Evolutionary conservation across 2,888 invertebrate species (phyloP).

Genomic region (Drosophila leonis): DNA sequence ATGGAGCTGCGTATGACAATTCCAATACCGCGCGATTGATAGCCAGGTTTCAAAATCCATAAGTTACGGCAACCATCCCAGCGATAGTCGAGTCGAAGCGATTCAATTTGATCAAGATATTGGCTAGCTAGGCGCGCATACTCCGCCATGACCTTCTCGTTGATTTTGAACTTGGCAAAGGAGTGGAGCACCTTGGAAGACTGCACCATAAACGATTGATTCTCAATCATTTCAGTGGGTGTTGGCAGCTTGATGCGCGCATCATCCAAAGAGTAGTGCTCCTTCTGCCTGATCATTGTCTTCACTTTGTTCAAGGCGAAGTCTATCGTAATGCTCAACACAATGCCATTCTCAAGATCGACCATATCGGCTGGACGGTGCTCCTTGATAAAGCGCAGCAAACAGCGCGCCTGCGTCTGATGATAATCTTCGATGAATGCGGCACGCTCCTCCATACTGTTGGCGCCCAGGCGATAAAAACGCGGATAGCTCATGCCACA

Average conservation of each 20-base stretch:
- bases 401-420: slow-evolving; percentile 91
- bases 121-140: slow-evolving; percentile 86
- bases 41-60: slow-evolving; percentile 96
- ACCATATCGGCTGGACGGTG: slow-evolving; percentile 75
- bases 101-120: slow-evolving; percentile 87
- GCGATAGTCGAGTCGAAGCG: slow-evolving; percentile 88
- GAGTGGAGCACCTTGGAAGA: slow-evolving; percentile 83
- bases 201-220: slow-evolving; percentile 71
- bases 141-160: slow-evolving; percentile 60
- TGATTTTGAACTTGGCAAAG: slow-evolving; percentile 67
- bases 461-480: slow-evolving; percentile 85
- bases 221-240: slow-evolving; percentile 58
- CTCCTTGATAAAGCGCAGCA: slow-evolving; percentile 87
- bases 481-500: slow-evolving; percentile 89
- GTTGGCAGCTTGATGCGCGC: slow-evolving; percentile 50
- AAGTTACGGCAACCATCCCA: slow-evolving; percentile 93
- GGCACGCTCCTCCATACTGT: slow-evolving; percentile 75
- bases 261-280: slow-evolving; percentile 69
- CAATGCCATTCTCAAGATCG: slow-evolving; percentile 86
- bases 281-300: slow-evolving; percentile 65
- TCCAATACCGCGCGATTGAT: slow-evolving; percentile 93
- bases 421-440: slow-evolving; percentile 88
- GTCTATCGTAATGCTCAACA: slow-evolving; percentile 73
- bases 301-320: slow-evolving; percentile 70
- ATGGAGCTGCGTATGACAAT: slow-evolving; percentile 92